Percentiles rank a stretch among this genome's conserved stretches.
Conservation (phyloP, 35 echinoderm and acorn worm species). For the Lytechinus pictus region DNA sequence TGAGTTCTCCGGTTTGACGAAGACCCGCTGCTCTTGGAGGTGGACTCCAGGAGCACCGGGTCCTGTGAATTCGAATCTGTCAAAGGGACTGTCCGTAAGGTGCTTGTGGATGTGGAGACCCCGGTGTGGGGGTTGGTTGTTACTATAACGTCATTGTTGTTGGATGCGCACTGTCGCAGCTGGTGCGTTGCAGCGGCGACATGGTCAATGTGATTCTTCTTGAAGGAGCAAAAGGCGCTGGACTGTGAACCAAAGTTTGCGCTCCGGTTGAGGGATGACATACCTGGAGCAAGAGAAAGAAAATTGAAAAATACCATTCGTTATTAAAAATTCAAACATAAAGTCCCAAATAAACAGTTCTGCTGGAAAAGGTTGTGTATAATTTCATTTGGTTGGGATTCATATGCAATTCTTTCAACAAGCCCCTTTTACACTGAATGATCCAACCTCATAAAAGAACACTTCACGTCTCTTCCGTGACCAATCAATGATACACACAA, state of each 20-base stretch:
- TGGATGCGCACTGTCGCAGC: slow-evolving; percentile 48
- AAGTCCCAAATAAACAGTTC: no score
- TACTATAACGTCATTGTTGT: slow-evolving; percentile 76
- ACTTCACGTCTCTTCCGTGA: no score
- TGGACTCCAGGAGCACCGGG: background rate
- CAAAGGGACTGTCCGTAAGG: slow-evolving; percentile 63
- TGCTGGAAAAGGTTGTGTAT: no score
- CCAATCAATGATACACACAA: no score
- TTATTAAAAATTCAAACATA: background rate
- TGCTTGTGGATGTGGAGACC: slow-evolving; percentile 55
- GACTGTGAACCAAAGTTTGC: slow-evolving; percentile 82
- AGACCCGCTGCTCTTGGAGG: slow-evolving; percentile 21
- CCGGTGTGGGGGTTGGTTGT: slow-evolving; percentile 50
- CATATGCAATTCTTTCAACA: no score
- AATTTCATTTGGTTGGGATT: no score
- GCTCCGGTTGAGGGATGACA: slow-evolving; percentile 67
- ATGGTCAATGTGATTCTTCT: slow-evolving; percentile 69
- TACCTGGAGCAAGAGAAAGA: slow-evolving; percentile 59
- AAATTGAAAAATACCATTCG: background rate
- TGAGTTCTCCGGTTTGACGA: slow-evolving; percentile 55
- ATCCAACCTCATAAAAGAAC: no score
- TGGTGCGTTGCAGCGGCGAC: slow-evolving; percentile 7
- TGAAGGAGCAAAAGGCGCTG: slow-evolving; percentile 84
- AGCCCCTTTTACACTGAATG: no score
- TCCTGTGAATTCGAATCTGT: slow-evolving; percentile 44